Conservation (phyloP, 2,888 invertebrate species). For the Euplagia quadripunctaria region DNA sequence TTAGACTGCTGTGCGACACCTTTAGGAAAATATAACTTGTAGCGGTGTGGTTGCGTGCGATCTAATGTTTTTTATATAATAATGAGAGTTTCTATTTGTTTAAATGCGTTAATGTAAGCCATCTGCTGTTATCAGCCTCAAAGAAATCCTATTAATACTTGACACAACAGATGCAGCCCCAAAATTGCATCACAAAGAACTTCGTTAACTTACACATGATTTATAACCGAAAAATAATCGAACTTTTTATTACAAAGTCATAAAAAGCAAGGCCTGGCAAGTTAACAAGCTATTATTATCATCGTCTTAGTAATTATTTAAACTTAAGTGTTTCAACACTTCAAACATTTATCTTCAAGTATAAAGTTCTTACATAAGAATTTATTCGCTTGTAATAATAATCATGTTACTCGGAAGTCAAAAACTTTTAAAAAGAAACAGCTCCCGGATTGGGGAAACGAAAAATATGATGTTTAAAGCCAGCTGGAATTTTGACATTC, state of each 20-base stretch:
- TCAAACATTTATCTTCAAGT: background rate
- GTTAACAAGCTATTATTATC: constrained; percentile 17
- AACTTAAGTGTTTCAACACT: constrained; percentile 19
- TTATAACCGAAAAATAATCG: constrained; percentile 59
- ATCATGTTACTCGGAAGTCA: background rate
- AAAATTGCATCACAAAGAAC: constrained; percentile 22
- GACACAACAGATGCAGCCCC: background rate
- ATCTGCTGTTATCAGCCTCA: too few species aligned
- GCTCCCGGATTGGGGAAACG: background rate
- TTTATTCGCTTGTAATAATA: background rate
- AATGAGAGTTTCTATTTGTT: too few species aligned
- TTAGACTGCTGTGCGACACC: too few species aligned
- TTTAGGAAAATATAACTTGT: too few species aligned
- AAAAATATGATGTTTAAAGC: too few species aligned
- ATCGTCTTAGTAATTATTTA: constrained; percentile 35
- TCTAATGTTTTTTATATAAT: too few species aligned
- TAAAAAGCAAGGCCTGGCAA: constrained; percentile 46
- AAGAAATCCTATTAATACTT: background rate
- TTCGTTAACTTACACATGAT: constrained; percentile 52
- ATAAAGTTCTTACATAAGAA: constrained; percentile 8
- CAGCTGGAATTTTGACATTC: background rate
- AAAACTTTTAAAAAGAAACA: background rate
- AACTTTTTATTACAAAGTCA: constrained; percentile 56
- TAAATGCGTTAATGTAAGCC: too few species aligned
- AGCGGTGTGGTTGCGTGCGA: too few species aligned